Evolutionary conservation across 2,113 vertebrate species (phyloP), one percentile per base, ranked within the genome.

Genomic region (Ia io): DNA sequence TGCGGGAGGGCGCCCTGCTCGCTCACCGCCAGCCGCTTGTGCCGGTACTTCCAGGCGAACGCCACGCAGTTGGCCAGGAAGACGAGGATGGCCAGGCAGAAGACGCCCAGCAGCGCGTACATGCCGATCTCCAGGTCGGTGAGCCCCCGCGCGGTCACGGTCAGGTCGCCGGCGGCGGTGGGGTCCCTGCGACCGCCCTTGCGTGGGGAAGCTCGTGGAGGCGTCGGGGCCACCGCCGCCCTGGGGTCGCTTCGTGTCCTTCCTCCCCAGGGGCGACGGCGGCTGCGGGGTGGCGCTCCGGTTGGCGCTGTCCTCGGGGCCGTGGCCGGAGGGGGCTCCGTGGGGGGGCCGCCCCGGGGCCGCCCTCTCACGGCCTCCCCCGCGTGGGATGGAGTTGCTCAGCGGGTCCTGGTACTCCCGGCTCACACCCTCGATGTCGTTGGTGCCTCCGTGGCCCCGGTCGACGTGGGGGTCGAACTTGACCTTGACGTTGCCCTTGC

Each of bases 11-110:
- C 99, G 94, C 99, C 99, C 65, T 99, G 99, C 96, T 99, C 99
- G 3, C 99, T 98, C 84, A 99, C 99, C 0, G 99, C 99, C 7
- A 99, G 98, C 94, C 99, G 99, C 98, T 99, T 99, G 98, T 99
- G 99, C 77, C 99, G 98, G 96, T 99, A 99, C 93, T 99, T 99
- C 98, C 99, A 99, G 30, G 99, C 99, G 88, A 99, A 99, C 5
- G 99, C 99, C 97, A 99, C 99, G 1, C 99, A 99, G 98, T 99
- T 99, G 98, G 99, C 99, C 91, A 99, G 98, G 98, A 99, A 99
- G 96, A 99, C 99, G 92, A 99, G 97, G 97, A 99, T 99, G 90
- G 99, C 99, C 83, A 99, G 98, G 97, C 99, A 99, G 98, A 99
- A 99, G 47, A 99, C 99, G 0, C 99, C 99, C 30, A 99, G 98